Percentiles rank a stretch among this genome's conserved stretches.
Conservation (phyloP, 1,140 invertebrate genomes). For the Sarcophaga peregrina region DNA sequence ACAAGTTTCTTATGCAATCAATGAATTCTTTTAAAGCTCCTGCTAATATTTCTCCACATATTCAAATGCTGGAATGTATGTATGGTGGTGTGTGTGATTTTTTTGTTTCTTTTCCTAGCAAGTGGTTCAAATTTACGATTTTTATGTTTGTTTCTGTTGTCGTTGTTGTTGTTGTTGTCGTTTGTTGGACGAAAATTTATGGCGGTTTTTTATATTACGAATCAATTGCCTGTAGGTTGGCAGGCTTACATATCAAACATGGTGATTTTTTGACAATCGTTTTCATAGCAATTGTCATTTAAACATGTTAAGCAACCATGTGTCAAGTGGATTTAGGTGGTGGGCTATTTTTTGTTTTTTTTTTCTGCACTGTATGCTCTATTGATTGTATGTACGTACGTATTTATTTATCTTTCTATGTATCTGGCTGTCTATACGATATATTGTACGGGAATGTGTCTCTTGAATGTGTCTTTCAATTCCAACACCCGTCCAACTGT, state of each 20-base stretch:
- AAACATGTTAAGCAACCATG: conserved; percentile 42
- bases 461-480: background rate
- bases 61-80: background rate
- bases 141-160: background rate
- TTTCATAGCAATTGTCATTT: conserved; percentile 42
- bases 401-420: conserved; percentile 16
- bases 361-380: no score
- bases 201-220: conserved; percentile 30
- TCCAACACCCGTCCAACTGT: background rate
- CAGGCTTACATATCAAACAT: conserved; percentile 40
- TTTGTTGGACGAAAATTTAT: conserved; percentile 32
- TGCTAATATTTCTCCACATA: background rate
- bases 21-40: background rate
- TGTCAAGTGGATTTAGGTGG: conserved; percentile 41
- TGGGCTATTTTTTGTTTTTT: conserved; percentile 27
- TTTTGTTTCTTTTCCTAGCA: conserved; percentile 23
- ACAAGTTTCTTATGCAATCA: no score
- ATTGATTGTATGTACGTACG: background rate
- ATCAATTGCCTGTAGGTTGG: conserved; percentile 38
- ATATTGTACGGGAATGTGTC: background rate
- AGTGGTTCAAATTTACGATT: conserved; percentile 34
- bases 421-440: background rate
- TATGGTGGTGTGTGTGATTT: conserved; percentile 1
- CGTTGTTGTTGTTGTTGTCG: conserved; percentile 3
- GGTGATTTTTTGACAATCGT: conserved; percentile 42